phyloP scores from a whole-genome alignment of 2,113 vertebrate genomes.

The Lonchura striata region DNA sequence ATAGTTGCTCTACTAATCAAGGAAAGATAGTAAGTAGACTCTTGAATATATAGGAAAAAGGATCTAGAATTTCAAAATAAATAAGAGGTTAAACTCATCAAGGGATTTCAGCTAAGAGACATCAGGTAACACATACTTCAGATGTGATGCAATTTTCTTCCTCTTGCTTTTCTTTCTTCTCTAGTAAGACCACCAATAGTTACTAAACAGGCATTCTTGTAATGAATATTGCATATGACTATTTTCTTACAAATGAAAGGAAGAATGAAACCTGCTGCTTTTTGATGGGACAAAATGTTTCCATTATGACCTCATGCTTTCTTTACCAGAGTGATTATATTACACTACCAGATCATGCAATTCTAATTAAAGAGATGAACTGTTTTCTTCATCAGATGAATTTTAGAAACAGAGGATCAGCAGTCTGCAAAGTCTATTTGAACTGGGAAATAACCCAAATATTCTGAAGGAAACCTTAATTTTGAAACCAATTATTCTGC shows the following conservation, averaged over 20 bases:
- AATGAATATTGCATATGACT: conserved; percentile 48
- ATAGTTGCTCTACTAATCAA: background rate
- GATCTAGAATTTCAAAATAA: background rate
- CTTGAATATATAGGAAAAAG: background rate
- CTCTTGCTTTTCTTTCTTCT: background rate
- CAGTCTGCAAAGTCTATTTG: background rate
- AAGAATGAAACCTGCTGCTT: conserved; percentile 76
- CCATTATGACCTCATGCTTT: conserved; percentile 79
- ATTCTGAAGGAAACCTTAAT: background rate
- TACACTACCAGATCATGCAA: conserved; percentile 19
- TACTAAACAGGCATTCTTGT: background rate
- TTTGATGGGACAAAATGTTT: conserved; percentile 78
- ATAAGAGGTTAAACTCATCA: background rate
- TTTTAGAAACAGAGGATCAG: conserved; percentile 19
- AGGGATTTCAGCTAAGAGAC: background rate
- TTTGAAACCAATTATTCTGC: background rate
- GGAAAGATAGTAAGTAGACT: background rate
- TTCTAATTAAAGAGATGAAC: conserved; percentile 8
- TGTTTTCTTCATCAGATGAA: conserved; percentile 60
- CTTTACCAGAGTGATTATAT: conserved; percentile 36
- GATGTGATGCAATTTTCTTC: background rate
- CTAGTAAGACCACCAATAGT: conserved; percentile 1
- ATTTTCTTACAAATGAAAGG: conserved; percentile 61
- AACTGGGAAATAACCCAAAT: background rate
- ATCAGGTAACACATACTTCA: background rate